Conservation (phyloP, 1,140 invertebrate genomes). For the Brachionus plicatilis region DNA sequence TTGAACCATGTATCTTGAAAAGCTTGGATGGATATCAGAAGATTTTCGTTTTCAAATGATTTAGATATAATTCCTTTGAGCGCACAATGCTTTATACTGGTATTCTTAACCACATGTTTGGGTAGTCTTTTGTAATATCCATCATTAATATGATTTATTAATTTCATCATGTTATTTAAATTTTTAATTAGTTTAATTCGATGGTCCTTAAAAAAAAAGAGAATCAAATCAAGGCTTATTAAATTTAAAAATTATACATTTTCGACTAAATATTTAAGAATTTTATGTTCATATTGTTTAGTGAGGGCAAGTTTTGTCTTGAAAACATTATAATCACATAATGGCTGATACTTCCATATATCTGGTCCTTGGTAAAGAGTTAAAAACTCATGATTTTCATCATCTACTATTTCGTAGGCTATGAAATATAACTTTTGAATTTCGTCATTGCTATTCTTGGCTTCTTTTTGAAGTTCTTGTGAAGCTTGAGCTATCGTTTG, state of each 20-base stretch:
- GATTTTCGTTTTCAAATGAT: neutral
- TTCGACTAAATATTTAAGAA: neutral
- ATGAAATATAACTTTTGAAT: conserved; percentile 35
- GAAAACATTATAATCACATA: neutral
- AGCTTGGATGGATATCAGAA: neutral
- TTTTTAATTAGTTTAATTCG: neutral
- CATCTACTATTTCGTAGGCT: neutral
- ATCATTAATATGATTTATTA: neutral
- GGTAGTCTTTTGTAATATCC: neutral
- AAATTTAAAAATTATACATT: neutral
- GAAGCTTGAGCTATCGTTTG: neutral
- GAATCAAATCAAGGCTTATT: too few relatives aligned
- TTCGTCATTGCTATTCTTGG: conserved; percentile 5
- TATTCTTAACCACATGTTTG: neutral
- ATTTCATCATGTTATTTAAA: neutral
- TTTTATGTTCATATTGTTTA: neutral
- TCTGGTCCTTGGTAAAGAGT: neutral
- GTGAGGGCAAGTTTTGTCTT: neutral
- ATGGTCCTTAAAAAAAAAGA: neutral
- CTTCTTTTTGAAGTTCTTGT: neutral
- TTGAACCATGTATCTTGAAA: conserved; percentile 25
- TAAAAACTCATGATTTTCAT: neutral
- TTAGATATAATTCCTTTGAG: neutral
- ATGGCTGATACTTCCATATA: conserved; percentile 29
- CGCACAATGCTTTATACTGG: neutral